phyloP scores from a whole-genome alignment of 2,113 vertebrate genomes.

The Leptocoma aspasia region DNA sequence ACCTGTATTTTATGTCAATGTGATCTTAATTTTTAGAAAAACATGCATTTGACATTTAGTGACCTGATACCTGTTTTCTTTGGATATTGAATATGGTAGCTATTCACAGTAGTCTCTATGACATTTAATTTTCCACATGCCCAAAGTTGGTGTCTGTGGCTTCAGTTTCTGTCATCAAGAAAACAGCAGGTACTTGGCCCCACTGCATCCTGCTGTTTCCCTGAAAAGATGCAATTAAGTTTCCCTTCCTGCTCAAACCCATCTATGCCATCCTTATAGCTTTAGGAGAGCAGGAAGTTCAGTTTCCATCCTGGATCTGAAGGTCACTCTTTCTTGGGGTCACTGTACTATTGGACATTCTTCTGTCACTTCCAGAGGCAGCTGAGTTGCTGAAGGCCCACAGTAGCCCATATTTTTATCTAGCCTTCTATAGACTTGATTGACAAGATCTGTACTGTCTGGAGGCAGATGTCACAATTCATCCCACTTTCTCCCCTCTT shows the following conservation, averaged over 20 bases:
- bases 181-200: not conserved
- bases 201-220: not conserved
- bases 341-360: not conserved
- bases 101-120: not conserved
- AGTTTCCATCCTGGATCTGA: not conserved
- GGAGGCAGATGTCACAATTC: not conserved
- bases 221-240: not conserved
- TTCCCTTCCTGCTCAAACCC: not conserved
- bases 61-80: not conserved
- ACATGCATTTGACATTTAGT: not conserved
- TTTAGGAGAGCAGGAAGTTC: not conserved
- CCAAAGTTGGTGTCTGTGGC: not conserved
- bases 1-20: not conserved
- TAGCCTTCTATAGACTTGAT: not conserved
- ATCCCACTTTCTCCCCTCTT: constrained; percentile 1
- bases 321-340: not conserved
- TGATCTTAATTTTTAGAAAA: not conserved
- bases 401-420: not conserved
- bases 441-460: not conserved
- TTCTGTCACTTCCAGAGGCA: not conserved
- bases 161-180: not conserved
- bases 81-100: not conserved
- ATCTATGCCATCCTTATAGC: not conserved
- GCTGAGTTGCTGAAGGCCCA: not conserved
- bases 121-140: not conserved